Percentiles rank a stretch among this genome's conserved stretches.
phyloP scores from a whole-genome alignment of 2,113 vertebrate species.

The Tragelaphus strepsiceros region DNA sequence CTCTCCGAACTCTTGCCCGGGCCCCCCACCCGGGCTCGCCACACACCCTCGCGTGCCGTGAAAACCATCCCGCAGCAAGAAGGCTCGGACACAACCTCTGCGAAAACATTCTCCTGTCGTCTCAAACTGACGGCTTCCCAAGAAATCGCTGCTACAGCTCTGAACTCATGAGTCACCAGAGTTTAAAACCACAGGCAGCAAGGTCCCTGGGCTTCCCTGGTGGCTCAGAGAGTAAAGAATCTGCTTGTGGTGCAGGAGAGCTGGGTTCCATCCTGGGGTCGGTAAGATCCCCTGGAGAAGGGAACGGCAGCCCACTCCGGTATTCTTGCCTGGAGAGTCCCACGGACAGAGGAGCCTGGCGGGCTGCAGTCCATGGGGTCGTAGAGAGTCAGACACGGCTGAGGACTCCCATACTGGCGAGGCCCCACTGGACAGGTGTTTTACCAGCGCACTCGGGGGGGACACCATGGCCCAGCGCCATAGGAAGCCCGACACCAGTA shows the following conservation, averaged over 20 bases:
- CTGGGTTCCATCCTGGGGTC: rapidly evolving
- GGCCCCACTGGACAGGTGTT: rapidly evolving
- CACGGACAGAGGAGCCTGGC: background rate
- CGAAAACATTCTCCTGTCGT: background rate
- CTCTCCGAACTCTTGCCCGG: background rate
- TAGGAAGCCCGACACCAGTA: background rate
- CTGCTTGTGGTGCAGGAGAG: background rate
- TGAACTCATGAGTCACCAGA: rapidly evolving
- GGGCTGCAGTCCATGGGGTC: background rate
- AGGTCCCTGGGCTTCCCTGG: background rate
- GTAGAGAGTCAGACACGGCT: background rate
- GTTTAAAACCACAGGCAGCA: background rate
- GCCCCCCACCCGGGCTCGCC: background rate
- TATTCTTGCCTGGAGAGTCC: background rate
- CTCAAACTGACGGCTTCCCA: background rate
- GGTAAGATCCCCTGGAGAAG: background rate
- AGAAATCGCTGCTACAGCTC: too few species aligned
- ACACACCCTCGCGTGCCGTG: rapidly evolving
- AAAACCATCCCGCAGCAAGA: background rate
- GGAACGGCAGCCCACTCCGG: background rate
- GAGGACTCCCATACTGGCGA: background rate
- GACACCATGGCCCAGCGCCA: rapidly evolving
- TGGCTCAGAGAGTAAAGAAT: background rate
- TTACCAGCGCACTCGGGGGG: background rate
- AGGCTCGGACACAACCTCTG: background rate